Conservation (phyloP, 2,888 invertebrate genomes). For the Dasysyrphus tricinctus region DNA sequence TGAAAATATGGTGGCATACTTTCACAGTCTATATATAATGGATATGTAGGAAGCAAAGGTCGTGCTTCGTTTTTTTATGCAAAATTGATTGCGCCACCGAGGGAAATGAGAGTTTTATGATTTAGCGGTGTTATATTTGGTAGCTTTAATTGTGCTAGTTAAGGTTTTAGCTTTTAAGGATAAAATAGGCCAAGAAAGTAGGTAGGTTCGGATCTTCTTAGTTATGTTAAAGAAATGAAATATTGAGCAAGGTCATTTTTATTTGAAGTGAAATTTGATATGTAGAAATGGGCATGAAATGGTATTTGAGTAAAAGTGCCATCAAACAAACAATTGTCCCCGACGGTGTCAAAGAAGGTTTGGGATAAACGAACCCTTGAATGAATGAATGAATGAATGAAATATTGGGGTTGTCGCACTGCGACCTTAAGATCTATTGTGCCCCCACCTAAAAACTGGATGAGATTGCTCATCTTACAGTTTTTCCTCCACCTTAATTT, state of each 20-base stretch:
- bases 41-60: conserved; percentile 3
- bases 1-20: conserved; percentile 39
- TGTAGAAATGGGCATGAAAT: too few relatives aligned
- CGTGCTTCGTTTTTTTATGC: conserved; percentile 39
- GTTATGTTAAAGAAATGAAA: neutral
- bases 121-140: conserved; percentile 1
- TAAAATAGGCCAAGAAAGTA: neutral
- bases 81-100: conserved; percentile 49
- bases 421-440: too few relatives aligned
- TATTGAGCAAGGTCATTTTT: neutral
- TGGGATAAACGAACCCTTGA: too few relatives aligned
- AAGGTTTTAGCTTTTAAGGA: neutral
- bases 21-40: conserved; percentile 3
- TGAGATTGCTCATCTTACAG: too few relatives aligned
- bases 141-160: conserved; percentile 18
- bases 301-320: too few relatives aligned
- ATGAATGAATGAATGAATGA: too few relatives aligned
- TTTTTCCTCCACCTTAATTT: too few relatives aligned
- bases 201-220: neutral
- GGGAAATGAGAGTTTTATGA: conserved; percentile 17
- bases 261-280: too few relatives aligned
- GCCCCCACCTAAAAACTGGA: too few relatives aligned
- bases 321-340: too few relatives aligned
- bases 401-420: too few relatives aligned
- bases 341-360: too few relatives aligned